Percentiles rank a stretch among this genome's conserved stretches.
phyloP scores from a whole-genome alignment of 2,113 vertebrate genomes.

The Monarcha castaneiventris region DNA sequence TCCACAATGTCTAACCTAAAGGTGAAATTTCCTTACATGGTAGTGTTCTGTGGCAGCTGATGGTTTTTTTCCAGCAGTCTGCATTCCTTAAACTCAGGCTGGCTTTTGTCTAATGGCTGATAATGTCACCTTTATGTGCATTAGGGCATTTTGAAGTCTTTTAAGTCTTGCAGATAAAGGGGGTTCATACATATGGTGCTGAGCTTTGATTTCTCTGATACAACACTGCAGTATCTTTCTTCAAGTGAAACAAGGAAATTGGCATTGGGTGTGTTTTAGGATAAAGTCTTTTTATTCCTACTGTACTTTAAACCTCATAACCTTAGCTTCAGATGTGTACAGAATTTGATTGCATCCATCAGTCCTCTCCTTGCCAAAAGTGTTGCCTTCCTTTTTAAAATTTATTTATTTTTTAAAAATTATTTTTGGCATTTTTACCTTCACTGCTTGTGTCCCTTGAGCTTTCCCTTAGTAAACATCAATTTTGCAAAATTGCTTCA shows the following conservation, averaged over 20 bases:
- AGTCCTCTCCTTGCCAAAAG: background rate
- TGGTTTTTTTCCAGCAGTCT: background rate
- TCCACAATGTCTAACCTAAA: background rate
- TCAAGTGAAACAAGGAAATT: background rate
- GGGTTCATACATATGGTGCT: background rate
- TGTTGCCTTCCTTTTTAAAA: background rate
- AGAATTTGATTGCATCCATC: background rate
- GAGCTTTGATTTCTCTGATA: background rate
- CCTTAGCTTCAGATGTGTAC: background rate
- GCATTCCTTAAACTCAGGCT: background rate
- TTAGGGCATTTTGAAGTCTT: background rate
- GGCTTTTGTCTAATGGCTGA: background rate
- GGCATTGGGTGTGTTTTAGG: background rate
- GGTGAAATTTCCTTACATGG: background rate
- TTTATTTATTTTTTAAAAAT: background rate
- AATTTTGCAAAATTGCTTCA: background rate
- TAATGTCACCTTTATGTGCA: background rate
- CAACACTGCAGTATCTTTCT: background rate
- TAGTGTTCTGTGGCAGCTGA: background rate
- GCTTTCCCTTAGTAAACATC: background rate
- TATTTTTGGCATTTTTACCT: background rate
- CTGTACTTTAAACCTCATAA: background rate
- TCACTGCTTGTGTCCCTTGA: background rate
- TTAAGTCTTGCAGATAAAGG: background rate
- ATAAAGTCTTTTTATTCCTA: background rate